phyloP scores from a whole-genome alignment of 2,888 invertebrate species.

The Thumatha senex region DNA sequence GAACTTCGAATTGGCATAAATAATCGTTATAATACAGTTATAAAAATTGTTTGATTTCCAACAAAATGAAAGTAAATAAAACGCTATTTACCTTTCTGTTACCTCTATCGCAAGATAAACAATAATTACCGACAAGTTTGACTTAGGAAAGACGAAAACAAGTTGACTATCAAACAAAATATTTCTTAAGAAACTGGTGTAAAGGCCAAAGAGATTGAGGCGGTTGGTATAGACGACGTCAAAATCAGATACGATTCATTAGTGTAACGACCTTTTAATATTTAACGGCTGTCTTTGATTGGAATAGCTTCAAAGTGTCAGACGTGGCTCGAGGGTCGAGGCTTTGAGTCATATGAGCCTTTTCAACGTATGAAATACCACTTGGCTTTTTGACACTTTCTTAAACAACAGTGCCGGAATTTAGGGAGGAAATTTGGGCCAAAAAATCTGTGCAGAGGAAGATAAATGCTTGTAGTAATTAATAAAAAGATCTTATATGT shows the following conservation, averaged over 20 bases:
- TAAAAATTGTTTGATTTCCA: too few species aligned
- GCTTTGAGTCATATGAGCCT: conserved; percentile 51
- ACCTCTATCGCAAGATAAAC: neutral
- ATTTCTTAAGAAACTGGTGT: conserved; percentile 53
- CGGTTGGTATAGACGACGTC: conserved; percentile 55
- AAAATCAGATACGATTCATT: conserved; percentile 84
- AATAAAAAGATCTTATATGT: too few species aligned
- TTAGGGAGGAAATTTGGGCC: conserved; percentile 9
- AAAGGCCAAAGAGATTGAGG: conserved; percentile 68
- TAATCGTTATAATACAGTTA: too few species aligned
- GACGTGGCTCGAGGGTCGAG: conserved; percentile 53
- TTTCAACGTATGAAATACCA: conserved; percentile 42
- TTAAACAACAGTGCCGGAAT: conserved; percentile 30
- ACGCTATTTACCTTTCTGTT: neutral
- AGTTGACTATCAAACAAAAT: conserved; percentile 52
- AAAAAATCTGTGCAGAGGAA: conserved; percentile 2
- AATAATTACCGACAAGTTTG: conserved; percentile 29
- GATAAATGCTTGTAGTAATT: neutral
- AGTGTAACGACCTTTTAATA: conserved; percentile 82
- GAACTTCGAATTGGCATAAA: too few species aligned
- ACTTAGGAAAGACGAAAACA: conserved; percentile 23
- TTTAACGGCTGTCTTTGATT: conserved; percentile 77
- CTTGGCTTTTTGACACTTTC: conserved; percentile 56
- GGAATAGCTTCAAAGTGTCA: conserved; percentile 70
- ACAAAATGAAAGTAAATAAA: neutral